Evolutionary conservation across 2,888 invertebrate species (phyloP), one percentile per base, ranked within the genome.

Genomic region (Drosophila recens): DNA sequence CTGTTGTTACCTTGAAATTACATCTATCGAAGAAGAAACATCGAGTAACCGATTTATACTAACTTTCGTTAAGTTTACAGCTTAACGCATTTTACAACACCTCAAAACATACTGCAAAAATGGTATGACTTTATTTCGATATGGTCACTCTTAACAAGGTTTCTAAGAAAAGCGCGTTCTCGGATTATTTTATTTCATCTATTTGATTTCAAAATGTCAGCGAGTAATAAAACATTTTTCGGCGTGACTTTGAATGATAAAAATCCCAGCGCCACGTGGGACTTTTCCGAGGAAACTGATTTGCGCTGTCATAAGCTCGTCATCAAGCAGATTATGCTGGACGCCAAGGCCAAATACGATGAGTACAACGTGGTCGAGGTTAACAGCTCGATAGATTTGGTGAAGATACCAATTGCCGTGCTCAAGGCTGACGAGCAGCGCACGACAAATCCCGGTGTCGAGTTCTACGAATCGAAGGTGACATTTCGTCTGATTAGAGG

Each of bases 221-320:
- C 9, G 38, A 42, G 30, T 13, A 36, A 57, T 8, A 36, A 17
- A 8, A 33, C 6, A 10, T 17, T 51, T 17, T 33, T 23, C 20
- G 97, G 96, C 93, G 94, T 96, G 78, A 96, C 96, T 78, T 93
- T 97, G 75, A 95, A 95, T 89, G 95, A 95, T 79, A 93, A 95
- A 91, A 95, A 96, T 91, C 94, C 95, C 82, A 94, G 94, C 65
- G 9, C 9, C 30, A 15, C n/a, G 3, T 46, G 46, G 46, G 10
- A 46, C 15, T 9, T 15, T 8, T 4, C 15, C n/a, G 6, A 23
- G 13, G 15, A 30, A 10, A 2, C n/a, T 9, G 23, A 27, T n/a
- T n/a, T 3, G 9, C 0, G 4, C 27, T n/a, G 30, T n/a, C 27
- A 30, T 4, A 46, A 4, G n/a, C 27, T 46, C 2, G 15, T 10